Conservation (phyloP, 2,113 vertebrate genomes). For the Leptobrachium ailaonicum region DNA sequence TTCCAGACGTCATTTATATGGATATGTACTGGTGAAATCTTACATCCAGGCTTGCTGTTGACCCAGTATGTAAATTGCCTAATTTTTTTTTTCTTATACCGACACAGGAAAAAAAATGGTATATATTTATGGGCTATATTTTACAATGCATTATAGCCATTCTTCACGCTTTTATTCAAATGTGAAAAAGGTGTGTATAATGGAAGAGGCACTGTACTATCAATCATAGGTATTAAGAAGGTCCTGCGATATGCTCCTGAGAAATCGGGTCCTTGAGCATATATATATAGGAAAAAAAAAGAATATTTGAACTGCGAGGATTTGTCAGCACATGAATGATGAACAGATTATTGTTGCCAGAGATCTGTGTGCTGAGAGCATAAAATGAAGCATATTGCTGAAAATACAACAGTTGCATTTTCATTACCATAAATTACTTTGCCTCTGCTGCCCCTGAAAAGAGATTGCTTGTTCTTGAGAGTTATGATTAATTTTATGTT, state of each 20-base stretch:
- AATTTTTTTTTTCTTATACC: constrained; percentile 17
- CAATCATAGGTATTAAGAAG: constrained; percentile 33
- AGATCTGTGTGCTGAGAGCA: constrained; percentile 46
- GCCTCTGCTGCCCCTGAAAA: constrained; percentile 34
- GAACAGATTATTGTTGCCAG: constrained; percentile 48
- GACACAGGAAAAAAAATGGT: not conserved
- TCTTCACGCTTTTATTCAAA: constrained; percentile 26
- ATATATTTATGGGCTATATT: constrained; percentile 7
- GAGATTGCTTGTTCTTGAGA: constrained; percentile 37
- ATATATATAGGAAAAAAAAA: constrained; percentile 14
- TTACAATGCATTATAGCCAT: constrained; percentile 23
- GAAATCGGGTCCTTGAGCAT: constrained; percentile 43
- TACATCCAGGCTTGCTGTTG: not conserved
- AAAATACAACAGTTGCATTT: constrained; percentile 52
- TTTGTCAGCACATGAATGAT: constrained; percentile 50
- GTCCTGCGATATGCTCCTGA: constrained; percentile 20
- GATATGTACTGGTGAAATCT: too few species aligned
- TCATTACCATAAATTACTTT: constrained; percentile 46
- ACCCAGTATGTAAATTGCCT: constrained; percentile 1
- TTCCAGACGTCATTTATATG: too few species aligned
- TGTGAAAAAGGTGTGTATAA: constrained; percentile 40
- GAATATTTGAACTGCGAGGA: constrained; percentile 47
- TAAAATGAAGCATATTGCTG: constrained; percentile 48
- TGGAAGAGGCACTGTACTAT: constrained; percentile 21
- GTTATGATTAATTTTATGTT: constrained; percentile 42